Percentiles rank a stretch among this genome's conserved stretches.
phyloP scores from a whole-genome alignment of 2,113 vertebrate genomes.

The Nerophis lumbriciformis region DNA sequence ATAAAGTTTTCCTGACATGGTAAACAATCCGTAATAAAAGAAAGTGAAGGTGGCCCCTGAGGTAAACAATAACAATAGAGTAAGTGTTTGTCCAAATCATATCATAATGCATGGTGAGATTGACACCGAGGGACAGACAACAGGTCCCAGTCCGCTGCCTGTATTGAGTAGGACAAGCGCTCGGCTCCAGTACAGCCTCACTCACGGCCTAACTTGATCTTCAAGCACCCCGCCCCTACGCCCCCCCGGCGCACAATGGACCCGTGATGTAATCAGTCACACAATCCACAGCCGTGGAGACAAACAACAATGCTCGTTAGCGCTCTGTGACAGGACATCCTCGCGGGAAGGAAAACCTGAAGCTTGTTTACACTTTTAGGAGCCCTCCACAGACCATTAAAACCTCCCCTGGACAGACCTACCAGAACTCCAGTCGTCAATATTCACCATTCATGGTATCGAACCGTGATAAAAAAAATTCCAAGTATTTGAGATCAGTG shows the following conservation, averaged over 20 bases:
- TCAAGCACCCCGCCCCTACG: neutral
- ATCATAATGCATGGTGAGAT: neutral
- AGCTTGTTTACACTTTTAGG: slow-evolving; percentile 15
- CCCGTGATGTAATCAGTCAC: neutral
- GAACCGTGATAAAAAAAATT: too few relatives aligned
- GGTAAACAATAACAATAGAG: neutral
- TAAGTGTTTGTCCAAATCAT: neutral
- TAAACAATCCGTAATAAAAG: neutral
- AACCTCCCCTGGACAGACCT: too few relatives aligned
- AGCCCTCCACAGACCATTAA: too few relatives aligned
- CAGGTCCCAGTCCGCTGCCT: neutral
- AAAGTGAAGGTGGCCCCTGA: neutral
- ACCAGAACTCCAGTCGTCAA: too few relatives aligned
- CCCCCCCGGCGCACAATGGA: neutral
- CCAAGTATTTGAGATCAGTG: too few relatives aligned
- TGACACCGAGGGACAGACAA: neutral
- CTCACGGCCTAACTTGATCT: neutral
- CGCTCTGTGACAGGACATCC: slow-evolving; percentile 11
- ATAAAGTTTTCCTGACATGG: too few relatives aligned
- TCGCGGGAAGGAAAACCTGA: slow-evolving; percentile 19
- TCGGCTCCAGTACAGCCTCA: neutral
- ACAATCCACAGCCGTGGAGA: slow-evolving; percentile 7
- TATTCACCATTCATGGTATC: too few relatives aligned
- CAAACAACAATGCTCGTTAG: slow-evolving; percentile 10
- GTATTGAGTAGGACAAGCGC: neutral